Evolutionary conservation across 2,888 invertebrate genomes (phyloP), one percentile per base, ranked within the genome.

Genomic region (Cepaea hortensis): DNA sequence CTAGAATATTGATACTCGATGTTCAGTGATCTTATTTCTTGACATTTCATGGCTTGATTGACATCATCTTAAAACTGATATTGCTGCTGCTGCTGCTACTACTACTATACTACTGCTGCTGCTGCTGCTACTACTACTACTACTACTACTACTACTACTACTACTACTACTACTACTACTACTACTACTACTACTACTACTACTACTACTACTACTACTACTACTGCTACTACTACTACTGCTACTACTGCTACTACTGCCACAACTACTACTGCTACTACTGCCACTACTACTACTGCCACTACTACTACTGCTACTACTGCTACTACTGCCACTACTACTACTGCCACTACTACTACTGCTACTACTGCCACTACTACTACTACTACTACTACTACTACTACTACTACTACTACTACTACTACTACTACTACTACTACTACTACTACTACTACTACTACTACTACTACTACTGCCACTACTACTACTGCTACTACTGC

Each of bases 161-260:
- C n/a, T 80, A 80, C 80, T 80, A 80, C 80, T 80, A 80, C 80
- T 80, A 80, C 80, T 80, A 80, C 80, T 80, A 80, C 80, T 80
- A 80, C 80, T 80, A 80, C 80, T 50, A 80, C 80, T 50, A 80
- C 80, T 50, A 80, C 80, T 80, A 80, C 80, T 80, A 80, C 55
- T 80, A 80, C 80, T 80, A 80, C 80, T 80, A 80, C 80, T 80
- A 80, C 80, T 80, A 7, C 80, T 80, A 80, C 80, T 84, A 73
- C 73, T 84, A 55, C 73, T 73, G 50, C 84, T 72, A 72, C 72
- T 68, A 3, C 68, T 68, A 68, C 68, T 68, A 68, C 68, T 55
- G 11, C 55, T 55, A 55, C 55, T 2, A 55, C 55, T 0, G 2
- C 55, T n/a, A 55, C 55, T 2, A 55, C 55, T 3, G 3, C n/a